These are phyloP conservation scores for Cydia fagiglandana DNA, from an alignment of 1,140 invertebrate genomes.

Conservation along the genomic window DNA sequence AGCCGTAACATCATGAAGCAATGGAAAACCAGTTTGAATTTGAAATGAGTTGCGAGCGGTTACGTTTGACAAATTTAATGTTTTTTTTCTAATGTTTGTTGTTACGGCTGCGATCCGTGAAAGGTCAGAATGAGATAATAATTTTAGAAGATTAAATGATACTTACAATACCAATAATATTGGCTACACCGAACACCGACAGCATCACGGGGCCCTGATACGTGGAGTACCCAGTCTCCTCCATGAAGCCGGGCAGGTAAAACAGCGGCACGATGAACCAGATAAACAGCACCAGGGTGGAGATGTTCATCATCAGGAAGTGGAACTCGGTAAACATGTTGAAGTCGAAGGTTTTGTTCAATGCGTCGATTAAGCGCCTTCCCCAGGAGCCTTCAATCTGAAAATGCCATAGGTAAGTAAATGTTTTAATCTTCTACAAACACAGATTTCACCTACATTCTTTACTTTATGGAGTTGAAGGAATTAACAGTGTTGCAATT, in stretches of 20 bases:
- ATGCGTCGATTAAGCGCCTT: conserved; percentile 83
- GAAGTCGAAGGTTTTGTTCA: conserved; percentile 89
- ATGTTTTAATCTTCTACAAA: too few relatives aligned
- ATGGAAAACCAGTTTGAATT: too few relatives aligned
- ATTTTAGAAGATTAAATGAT: conserved; percentile 29
- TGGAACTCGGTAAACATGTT: conserved; percentile 90
- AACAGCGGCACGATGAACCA: conserved; percentile 96
- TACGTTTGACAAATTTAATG: too few relatives aligned
- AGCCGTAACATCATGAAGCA: too few relatives aligned
- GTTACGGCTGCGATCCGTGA: not conserved
- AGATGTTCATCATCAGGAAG: conserved; percentile 90
- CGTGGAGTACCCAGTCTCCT: conserved; percentile 82
- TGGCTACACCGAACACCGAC: conserved; percentile 90
- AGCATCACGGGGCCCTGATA: conserved; percentile 86
- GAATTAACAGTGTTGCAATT: too few relatives aligned
- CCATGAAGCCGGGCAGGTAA: conserved; percentile 88
- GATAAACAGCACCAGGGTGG: conserved; percentile 91
- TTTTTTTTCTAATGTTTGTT: too few relatives aligned
- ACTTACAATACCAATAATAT: conserved; percentile 92
- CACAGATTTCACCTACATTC: too few relatives aligned
- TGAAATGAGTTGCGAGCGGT: too few relatives aligned
- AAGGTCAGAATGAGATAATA: not conserved
- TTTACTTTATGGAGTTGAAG: too few relatives aligned
- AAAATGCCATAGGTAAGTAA: conserved; percentile 40
- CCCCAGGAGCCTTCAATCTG: conserved; percentile 84